Conservation (phyloP, 1,140 invertebrate genomes). For the Adoxophyes honmai region DNA sequence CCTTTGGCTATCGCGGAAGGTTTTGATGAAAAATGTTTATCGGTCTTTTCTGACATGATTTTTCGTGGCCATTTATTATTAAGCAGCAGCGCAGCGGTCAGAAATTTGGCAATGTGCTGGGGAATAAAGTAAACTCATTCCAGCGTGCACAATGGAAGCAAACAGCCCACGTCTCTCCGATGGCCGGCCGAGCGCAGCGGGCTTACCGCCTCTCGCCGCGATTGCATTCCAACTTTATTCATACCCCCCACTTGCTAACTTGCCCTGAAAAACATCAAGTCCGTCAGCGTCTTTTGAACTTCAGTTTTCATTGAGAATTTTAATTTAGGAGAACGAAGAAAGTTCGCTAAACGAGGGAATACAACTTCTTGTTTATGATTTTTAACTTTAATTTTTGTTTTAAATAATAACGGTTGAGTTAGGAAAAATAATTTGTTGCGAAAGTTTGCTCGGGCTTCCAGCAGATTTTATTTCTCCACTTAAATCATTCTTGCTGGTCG, state of each 20-base stretch:
- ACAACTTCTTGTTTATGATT: not conserved
- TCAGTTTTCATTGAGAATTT: not conserved
- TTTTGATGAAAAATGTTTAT: too few species aligned
- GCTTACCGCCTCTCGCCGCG: not conserved
- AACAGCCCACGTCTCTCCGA: not conserved
- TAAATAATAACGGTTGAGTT: not conserved
- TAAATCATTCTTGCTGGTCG: too few species aligned
- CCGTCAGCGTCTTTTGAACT: constrained; percentile 5
- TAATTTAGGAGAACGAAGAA: not conserved
- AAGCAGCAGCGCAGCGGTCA: not conserved
- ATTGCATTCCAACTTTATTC: constrained; percentile 14
- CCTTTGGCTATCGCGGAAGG: too few species aligned
- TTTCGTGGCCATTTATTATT: too few species aligned
- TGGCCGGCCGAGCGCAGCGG: not conserved
- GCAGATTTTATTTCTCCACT: not conserved
- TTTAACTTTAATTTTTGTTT: not conserved
- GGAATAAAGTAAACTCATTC: not conserved
- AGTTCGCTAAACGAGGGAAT: not conserved
- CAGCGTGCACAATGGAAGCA: not conserved
- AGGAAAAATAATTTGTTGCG: not conserved
- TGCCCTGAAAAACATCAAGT: not conserved
- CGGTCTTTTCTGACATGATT: too few species aligned
- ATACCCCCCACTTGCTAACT: constrained; percentile 5
- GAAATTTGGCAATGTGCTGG: not conserved
- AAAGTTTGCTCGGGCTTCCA: not conserved